Evolutionary conservation across 2,797 vertebrate species (phyloP).

Genomic region (Takifugu ocellatus): DNA sequence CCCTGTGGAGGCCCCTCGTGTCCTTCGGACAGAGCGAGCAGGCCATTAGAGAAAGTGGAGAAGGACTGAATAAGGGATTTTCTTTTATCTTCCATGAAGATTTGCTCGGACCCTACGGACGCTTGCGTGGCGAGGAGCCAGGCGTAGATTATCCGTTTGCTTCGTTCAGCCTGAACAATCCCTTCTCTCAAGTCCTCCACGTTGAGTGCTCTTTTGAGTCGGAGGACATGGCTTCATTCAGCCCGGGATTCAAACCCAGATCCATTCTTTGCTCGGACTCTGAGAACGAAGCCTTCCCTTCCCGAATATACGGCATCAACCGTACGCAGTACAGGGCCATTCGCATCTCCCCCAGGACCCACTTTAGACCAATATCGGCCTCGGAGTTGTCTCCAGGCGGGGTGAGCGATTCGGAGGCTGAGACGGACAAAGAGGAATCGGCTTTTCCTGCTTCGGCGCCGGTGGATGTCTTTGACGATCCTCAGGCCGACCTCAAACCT

Average conservation of each 20-base stretch:
- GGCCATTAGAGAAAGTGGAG: conserved; percentile 82
- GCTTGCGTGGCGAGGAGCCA: conserved; percentile 89
- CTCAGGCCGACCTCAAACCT: conserved; percentile 96
- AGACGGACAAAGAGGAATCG: conserved; percentile 95
- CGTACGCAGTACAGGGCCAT: conserved; percentile 97
- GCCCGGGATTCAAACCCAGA: conserved; percentile 95
- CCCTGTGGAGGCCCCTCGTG: conserved; percentile 91
- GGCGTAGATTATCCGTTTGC: conserved; percentile 93
- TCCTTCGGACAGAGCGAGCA: conserved; percentile 91
- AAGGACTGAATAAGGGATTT: conserved; percentile 92
- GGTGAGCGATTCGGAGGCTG: conserved; percentile 94
- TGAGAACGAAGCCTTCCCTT: conserved; percentile 87
- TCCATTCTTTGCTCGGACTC: conserved; percentile 97
- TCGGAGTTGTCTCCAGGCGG: conserved; percentile 94
- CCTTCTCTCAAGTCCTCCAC: conserved; percentile 98
- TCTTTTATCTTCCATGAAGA: conserved; percentile 99
- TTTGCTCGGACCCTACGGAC: conserved; percentile 92
- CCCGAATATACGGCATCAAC: conserved; percentile 90
- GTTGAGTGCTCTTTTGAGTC: conserved; percentile 99
- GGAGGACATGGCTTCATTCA: conserved; percentile 94
- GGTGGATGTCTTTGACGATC: conserved; percentile 88
- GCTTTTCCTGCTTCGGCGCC: conserved; percentile 80
- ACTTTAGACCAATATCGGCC: conserved; percentile 97
- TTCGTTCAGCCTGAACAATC: conserved; percentile 94
- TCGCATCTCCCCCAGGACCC: conserved; percentile 97